Conservation (phyloP, 2,113 vertebrate species). For the Tylochromis polylepis region DNA sequence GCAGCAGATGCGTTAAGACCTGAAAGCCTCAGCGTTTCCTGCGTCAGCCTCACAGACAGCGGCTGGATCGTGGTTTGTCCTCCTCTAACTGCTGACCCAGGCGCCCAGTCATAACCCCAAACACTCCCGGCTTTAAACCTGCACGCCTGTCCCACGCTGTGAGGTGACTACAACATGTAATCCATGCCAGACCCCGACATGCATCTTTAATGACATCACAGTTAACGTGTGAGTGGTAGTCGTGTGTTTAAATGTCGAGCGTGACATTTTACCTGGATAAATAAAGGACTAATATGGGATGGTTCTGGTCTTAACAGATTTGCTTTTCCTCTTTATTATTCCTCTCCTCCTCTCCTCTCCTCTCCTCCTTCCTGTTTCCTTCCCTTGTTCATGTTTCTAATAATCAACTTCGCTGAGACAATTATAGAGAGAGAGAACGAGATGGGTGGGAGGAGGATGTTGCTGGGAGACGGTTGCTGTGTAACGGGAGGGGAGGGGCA, state of each 20-base stretch:
- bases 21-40: not conserved
- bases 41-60: not conserved
- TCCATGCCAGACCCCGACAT: not conserved
- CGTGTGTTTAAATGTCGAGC: not conserved
- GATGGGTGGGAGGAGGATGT: conserved; percentile 5
- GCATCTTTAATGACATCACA: not conserved
- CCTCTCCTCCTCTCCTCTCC: not conserved
- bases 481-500: conserved; percentile 23
- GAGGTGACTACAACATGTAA: not conserved
- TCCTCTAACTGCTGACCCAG: not conserved
- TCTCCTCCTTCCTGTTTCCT: not conserved
- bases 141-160: not conserved
- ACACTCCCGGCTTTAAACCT: not conserved
- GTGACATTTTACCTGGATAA: too few species aligned
- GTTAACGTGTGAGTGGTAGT: not conserved
- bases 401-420: not conserved
- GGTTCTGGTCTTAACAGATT: not conserved
- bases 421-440: not conserved
- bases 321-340: not conserved
- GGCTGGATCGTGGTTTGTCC: not conserved
- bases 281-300: too few species aligned
- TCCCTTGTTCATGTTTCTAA: not conserved
- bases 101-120: not conserved
- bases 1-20: not conserved
- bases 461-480: conserved; percentile 58